Percentiles rank a stretch among this genome's conserved stretches.
Conservation (phyloP, 2,797 vertebrate genomes). For the Enteromius viviparus region DNA sequence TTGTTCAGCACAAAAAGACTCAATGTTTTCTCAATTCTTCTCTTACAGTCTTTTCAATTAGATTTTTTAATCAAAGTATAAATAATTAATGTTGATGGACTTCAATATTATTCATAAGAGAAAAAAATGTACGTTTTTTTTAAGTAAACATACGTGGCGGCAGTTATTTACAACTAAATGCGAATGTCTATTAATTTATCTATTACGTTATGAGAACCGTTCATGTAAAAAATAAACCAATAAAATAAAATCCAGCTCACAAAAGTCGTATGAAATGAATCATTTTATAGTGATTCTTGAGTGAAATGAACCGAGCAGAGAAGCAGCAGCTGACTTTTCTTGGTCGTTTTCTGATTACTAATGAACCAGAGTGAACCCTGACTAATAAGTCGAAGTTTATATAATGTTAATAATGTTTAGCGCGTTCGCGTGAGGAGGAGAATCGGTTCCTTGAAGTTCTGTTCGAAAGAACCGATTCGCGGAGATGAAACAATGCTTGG, state of each 20-base stretch:
- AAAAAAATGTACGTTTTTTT: too few relatives aligned
- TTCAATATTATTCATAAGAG: background rate
- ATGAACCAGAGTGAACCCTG: background rate
- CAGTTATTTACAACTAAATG: background rate
- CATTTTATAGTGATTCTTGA: background rate
- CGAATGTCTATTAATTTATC: background rate
- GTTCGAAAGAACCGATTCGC: constrained; percentile 26
- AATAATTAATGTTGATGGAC: background rate
- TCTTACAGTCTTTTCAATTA: too few relatives aligned
- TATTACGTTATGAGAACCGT: background rate
- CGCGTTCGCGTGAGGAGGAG: background rate
- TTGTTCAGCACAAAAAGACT: background rate
- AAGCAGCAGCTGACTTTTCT: background rate
- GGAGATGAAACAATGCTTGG: background rate
- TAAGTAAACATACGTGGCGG: too few relatives aligned
- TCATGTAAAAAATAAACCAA: background rate
- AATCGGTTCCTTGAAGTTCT: background rate
- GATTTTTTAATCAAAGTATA: background rate
- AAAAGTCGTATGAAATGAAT: background rate
- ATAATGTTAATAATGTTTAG: background rate
- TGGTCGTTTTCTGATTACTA: background rate
- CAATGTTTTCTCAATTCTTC: background rate
- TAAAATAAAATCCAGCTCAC: background rate
- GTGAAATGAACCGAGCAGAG: background rate
- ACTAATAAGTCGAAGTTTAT: too few relatives aligned